A percentile compares a stretch with the other conserved stretches of the same genome.
Conservation (phyloP, 2,113 vertebrate genomes). For the Chionomys nivalis region DNA sequence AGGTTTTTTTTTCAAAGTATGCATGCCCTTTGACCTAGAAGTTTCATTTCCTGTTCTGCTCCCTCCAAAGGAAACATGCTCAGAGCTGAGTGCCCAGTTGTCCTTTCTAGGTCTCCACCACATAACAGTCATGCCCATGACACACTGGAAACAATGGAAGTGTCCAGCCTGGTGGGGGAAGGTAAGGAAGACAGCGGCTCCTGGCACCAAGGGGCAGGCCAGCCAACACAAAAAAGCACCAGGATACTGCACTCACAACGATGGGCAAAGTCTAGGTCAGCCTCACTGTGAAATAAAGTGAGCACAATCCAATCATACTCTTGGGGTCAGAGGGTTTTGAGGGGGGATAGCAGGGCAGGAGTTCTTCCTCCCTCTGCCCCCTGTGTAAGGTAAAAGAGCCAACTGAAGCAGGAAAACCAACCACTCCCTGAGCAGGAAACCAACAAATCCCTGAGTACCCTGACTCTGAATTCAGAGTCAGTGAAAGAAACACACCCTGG, state of each 20-base stretch:
- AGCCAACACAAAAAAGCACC: neutral
- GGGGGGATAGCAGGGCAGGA: too few relatives aligned
- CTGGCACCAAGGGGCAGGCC: neutral
- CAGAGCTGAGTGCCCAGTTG: neutral
- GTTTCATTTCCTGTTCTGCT: neutral
- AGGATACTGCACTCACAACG: neutral
- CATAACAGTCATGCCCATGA: neutral
- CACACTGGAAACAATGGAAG: neutral
- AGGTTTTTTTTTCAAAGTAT: neutral
- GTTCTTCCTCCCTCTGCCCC: neutral
- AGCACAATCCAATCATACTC: neutral
- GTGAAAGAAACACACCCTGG: too few relatives aligned
- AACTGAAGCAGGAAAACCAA: too few relatives aligned
- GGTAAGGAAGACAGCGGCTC: neutral
- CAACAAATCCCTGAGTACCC: too few relatives aligned
- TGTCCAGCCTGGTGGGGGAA: neutral
- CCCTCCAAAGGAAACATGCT: neutral
- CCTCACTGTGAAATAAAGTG: neutral
- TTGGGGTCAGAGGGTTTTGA: neutral
- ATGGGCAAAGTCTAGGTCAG: neutral
- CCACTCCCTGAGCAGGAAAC: too few relatives aligned
- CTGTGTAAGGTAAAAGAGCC: too few relatives aligned
- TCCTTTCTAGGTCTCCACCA: neutral
- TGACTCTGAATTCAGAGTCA: too few relatives aligned
- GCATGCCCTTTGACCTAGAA: conserved; percentile 1